Evolutionary conservation across 2,797 vertebrate genomes (phyloP).

Genomic region (Coendou prehensilis): DNA sequence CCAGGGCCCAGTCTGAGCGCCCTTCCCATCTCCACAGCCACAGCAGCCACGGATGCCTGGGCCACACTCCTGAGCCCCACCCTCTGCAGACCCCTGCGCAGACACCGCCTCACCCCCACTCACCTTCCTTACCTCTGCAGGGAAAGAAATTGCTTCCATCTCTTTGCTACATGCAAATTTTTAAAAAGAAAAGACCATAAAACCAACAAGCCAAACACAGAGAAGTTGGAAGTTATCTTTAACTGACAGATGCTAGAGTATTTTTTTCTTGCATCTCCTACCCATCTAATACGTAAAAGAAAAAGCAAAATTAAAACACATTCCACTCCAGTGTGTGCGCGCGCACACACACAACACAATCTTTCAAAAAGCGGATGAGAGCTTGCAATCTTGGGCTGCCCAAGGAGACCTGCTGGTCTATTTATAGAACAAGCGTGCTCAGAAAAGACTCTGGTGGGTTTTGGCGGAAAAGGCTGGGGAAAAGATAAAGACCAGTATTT

Average conservation of each 20-base stretch:
- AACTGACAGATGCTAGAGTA: conserved; percentile 56
- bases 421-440: conserved; percentile 88
- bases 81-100: neutral
- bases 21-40: neutral
- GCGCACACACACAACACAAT: neutral
- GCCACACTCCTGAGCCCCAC: neutral
- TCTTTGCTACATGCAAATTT: conserved; percentile 68
- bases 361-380: conserved; percentile 81
- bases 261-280: conserved; percentile 70
- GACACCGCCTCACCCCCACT: neutral
- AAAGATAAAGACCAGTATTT: conserved; percentile 87
- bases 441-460: conserved; percentile 87
- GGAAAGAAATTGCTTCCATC: conserved; percentile 68
- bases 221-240: conserved; percentile 72
- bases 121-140: conserved; percentile 74
- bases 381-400: conserved; percentile 83
- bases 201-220: conserved; percentile 55
- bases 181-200: conserved; percentile 56
- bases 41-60: neutral
- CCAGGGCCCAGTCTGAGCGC: neutral
- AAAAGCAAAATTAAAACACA: conserved; percentile 75
- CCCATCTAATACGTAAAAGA: conserved; percentile 78
- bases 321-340: neutral
- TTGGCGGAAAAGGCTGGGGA: conserved; percentile 87
- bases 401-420: conserved; percentile 85